Percentiles rank a stretch among this genome's conserved stretches.
phyloP scores from a whole-genome alignment of 1,140 invertebrate genomes.

The Drosophila equinoxialis region DNA sequence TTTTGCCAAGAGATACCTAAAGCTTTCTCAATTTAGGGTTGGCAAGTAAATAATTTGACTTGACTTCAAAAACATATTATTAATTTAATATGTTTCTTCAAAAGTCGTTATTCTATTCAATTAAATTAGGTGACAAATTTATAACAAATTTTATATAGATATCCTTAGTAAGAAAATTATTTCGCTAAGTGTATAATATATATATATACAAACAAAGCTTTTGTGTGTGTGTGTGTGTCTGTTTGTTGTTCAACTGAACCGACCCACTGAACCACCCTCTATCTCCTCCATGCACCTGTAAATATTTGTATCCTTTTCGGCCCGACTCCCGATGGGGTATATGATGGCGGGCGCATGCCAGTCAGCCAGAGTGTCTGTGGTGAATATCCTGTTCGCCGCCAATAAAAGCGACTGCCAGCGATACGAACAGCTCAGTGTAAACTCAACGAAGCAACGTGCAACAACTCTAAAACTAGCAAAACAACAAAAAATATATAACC shows the following conservation, averaged over 20 bases:
- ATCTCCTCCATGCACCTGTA: slow-evolving; percentile 52
- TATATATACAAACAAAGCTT: slow-evolving; percentile 32
- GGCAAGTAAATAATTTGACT: slow-evolving; percentile 8
- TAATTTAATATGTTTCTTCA: too few relatives aligned
- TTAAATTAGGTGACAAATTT: too few relatives aligned
- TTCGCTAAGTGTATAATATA: slow-evolving; percentile 15
- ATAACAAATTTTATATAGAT: too few relatives aligned
- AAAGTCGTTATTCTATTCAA: too few relatives aligned
- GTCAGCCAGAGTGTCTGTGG: slow-evolving; percentile 60
- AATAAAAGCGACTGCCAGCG: slow-evolving; percentile 61
- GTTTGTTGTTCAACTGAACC: slow-evolving; percentile 19
- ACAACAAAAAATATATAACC: not conserved
- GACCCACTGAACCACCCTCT: slow-evolving; percentile 3
- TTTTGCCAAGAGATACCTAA: slow-evolving; percentile 11
- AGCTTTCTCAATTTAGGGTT: slow-evolving; percentile 50
- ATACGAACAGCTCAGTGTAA: slow-evolving; percentile 61
- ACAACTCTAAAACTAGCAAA: slow-evolving; percentile 46
- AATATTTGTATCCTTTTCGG: slow-evolving; percentile 72
- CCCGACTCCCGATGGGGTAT: slow-evolving; percentile 25
- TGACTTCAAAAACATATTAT: not conserved
- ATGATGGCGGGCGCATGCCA: slow-evolving; percentile 20
- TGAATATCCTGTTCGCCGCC: slow-evolving; percentile 61
- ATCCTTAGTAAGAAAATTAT: not conserved
- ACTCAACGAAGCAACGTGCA: slow-evolving; percentile 72
- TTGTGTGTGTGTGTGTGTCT: not conserved